A percentile compares a stretch with the other conserved stretches of the same genome.
Evolutionary conservation across 2,113 vertebrate genomes (phyloP).

Genomic region (Macroglossus sobrinus): DNA sequence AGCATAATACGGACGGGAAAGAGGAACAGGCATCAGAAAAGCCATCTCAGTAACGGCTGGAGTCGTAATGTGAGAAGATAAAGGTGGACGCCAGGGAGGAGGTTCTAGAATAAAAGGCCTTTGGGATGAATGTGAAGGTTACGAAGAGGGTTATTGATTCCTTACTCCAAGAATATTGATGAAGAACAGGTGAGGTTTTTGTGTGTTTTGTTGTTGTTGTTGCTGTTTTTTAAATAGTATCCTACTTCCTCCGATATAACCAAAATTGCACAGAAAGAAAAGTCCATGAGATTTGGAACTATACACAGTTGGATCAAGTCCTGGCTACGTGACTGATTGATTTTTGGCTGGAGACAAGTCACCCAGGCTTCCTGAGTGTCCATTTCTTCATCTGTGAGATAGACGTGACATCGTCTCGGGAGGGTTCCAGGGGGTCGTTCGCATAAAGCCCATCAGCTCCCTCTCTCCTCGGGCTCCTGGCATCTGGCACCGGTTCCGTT

Average conservation of each 20-base stretch:
- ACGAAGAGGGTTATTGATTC: background rate
- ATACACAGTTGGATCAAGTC: rapidly evolving
- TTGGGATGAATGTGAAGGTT: background rate
- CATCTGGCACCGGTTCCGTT: rapidly evolving
- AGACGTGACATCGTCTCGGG: rapidly evolving
- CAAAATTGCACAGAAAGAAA: background rate
- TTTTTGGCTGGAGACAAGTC: background rate
- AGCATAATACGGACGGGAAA: rapidly evolving
- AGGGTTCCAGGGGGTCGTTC: background rate
- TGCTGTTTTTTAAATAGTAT: background rate
- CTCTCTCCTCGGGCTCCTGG: background rate
- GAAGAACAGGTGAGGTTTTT: background rate
- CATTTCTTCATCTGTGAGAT: rapidly evolving
- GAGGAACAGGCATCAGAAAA: background rate
- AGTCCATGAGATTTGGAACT: background rate
- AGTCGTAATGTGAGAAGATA: background rate
- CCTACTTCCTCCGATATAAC: background rate
- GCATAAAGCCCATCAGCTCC: rapidly evolving
- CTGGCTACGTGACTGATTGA: rapidly evolving
- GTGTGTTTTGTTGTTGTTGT: too few relatives aligned
- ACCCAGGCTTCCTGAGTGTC: rapidly evolving
- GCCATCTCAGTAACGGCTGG: background rate
- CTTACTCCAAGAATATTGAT: background rate
- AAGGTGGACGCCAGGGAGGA: background rate
- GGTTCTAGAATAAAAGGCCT: background rate